These are phyloP conservation scores for Myotis pilosus DNA, from an alignment of 2,797 vertebrate species.

Conservation along the genomic window DNA sequence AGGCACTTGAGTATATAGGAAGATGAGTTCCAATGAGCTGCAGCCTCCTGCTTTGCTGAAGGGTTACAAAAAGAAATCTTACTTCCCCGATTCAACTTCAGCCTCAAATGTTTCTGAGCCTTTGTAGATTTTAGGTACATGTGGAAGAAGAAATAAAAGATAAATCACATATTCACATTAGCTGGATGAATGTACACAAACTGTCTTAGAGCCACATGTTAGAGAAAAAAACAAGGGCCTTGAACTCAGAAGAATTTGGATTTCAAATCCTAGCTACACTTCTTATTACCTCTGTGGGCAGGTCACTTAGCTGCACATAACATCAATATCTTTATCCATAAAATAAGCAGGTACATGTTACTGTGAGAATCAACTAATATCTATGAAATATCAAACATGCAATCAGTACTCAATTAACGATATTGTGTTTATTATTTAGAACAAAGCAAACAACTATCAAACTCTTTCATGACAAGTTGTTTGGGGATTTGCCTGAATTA, in stretches of 20 bases:
- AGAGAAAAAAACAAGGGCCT: neutral
- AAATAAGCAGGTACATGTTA: neutral
- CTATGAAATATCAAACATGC: neutral
- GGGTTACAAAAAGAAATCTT: conserved; percentile 49
- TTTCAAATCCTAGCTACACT: neutral
- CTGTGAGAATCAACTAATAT: neutral
- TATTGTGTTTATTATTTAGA: neutral
- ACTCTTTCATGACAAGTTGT: neutral
- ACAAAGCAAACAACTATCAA: neutral
- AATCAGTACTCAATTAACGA: neutral
- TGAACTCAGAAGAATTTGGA: neutral
- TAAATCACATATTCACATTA: neutral
- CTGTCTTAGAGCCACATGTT: neutral
- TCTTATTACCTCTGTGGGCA: neutral
- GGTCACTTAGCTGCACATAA: neutral
- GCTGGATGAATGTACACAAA: neutral
- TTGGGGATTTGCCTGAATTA: neutral
- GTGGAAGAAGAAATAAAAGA: neutral
- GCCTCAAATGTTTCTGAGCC: conserved; percentile 28
- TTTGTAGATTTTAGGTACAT: conserved; percentile 33
- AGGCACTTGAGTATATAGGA: conserved; percentile 78
- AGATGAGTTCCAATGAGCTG: conserved; percentile 79
- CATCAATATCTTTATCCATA: neutral
- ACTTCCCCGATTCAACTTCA: conserved; percentile 40
- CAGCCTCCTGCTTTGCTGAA: conserved; percentile 74